A percentile compares a stretch with the other conserved stretches of the same genome.
phyloP scores from a whole-genome alignment of 2,113 vertebrate genomes.

The Zapus hudsonius region DNA sequence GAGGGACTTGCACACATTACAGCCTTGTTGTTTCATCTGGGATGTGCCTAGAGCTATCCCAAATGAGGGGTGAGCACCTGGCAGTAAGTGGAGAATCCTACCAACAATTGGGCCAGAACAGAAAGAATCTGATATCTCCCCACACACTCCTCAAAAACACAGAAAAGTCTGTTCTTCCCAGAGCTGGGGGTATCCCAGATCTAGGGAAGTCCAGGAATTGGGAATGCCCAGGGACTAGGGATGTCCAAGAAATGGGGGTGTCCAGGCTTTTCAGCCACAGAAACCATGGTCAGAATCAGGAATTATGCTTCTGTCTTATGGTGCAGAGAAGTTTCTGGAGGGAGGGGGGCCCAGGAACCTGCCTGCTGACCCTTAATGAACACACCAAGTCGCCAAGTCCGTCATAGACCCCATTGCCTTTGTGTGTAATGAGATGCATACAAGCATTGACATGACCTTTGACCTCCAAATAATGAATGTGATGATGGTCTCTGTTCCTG shows the following conservation, averaged over 20 bases:
- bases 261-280: accelerated
- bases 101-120: neutral
- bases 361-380: slow-evolving; percentile 4
- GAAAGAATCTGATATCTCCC: neutral
- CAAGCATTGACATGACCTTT: slow-evolving; percentile 48
- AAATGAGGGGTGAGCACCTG: no score
- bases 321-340: neutral
- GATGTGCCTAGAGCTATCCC: neutral
- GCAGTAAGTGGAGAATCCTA: neutral
- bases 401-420: neutral
- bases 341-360: neutral
- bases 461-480: slow-evolving; percentile 46
- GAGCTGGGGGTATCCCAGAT: no score
- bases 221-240: no score
- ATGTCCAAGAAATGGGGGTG: no score
- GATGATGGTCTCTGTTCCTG: slow-evolving; percentile 5
- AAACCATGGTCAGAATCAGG: neutral
- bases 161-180: no score
- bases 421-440: slow-evolving; percentile 57
- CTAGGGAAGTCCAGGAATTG: no score
- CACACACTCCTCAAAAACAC: accelerated
- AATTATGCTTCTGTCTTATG: neutral
- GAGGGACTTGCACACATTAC: neutral
- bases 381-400: neutral
- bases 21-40: neutral